Conservation (phyloP, 2,113 vertebrate genomes). For the Hepsetus odoe region DNA sequence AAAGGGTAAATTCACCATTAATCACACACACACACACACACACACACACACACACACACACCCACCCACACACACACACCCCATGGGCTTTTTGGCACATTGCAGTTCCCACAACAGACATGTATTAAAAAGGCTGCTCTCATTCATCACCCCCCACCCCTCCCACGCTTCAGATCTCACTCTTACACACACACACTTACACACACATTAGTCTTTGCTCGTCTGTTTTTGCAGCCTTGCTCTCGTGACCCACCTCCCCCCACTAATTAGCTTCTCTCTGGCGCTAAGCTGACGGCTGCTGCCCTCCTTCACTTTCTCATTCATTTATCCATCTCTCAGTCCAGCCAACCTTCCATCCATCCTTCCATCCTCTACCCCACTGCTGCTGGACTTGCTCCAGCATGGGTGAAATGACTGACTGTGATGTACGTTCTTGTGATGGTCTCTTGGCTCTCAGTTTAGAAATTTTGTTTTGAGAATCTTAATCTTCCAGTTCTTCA, state of each 20-base stretch:
- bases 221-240: not conserved
- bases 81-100: slow-evolving; percentile 22
- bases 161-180: not conserved
- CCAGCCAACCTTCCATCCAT: slow-evolving; percentile 24
- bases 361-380: too few species aligned
- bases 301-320: not conserved
- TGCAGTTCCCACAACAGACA: slow-evolving; percentile 33
- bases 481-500: too few species aligned
- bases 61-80: slow-evolving; percentile 19
- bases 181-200: not conserved
- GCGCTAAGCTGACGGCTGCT: slow-evolving; percentile 29
- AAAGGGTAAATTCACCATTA: slow-evolving; percentile 47
- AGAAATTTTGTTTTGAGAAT: too few species aligned
- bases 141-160: slow-evolving; percentile 22
- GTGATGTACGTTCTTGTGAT: too few species aligned
- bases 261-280: slow-evolving; percentile 26
- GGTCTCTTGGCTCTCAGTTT: too few species aligned
- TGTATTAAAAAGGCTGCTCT: slow-evolving; percentile 31
- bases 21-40: slow-evolving; percentile 34
- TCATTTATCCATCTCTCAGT: slow-evolving; percentile 3
- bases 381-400: not conserved
- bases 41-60: too few species aligned
- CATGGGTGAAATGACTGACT: too few species aligned
- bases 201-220: slow-evolving; percentile 4
- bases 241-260: not conserved